These are phyloP conservation scores for Nomada fabriciana DNA, from an alignment of 2,888 invertebrate genomes.

Conservation along the genomic window DNA sequence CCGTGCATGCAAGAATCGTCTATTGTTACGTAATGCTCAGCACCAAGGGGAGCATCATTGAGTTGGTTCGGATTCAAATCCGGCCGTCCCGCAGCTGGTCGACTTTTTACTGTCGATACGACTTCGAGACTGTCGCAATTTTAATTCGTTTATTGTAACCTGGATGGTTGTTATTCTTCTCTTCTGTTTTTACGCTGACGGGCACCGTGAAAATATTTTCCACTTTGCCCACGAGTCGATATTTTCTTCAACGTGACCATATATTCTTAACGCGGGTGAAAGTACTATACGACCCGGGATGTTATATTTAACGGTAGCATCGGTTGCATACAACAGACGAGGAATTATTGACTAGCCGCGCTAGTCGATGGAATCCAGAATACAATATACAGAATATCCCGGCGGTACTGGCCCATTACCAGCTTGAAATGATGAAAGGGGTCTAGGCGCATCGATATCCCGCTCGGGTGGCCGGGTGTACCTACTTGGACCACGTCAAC, in stretches of 20 bases:
- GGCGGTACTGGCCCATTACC: constrained; percentile 65
- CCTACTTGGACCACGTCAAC: constrained; percentile 46
- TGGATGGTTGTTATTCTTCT: not conserved
- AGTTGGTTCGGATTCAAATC: constrained; percentile 11
- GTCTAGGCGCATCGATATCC: constrained; percentile 41
- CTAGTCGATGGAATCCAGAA: constrained; percentile 35
- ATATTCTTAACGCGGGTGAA: not conserved
- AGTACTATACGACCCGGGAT: not conserved
- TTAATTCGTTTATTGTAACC: not conserved
- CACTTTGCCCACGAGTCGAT: too few relatives aligned
- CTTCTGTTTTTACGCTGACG: not conserved
- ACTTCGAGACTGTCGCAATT: constrained; percentile 1
- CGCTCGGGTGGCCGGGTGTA: constrained; percentile 25
- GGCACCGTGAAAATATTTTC: not conserved
- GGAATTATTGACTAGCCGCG: constrained; percentile 43
- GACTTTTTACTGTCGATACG: constrained; percentile 13
- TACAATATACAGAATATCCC: constrained; percentile 34
- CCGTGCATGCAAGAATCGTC: constrained; percentile 27
- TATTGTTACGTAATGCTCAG: constrained; percentile 21
- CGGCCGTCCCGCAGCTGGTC: not conserved
- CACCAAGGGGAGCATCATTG: constrained; percentile 13
- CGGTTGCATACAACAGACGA: constrained; percentile 25
- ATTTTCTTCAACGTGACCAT: not conserved
- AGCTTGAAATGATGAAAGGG: constrained; percentile 59
- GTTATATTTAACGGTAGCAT: constrained; percentile 12